Evolutionary conservation across 2,113 vertebrate species (phyloP).

Genomic region (Arvicanthis niloticus): DNA sequence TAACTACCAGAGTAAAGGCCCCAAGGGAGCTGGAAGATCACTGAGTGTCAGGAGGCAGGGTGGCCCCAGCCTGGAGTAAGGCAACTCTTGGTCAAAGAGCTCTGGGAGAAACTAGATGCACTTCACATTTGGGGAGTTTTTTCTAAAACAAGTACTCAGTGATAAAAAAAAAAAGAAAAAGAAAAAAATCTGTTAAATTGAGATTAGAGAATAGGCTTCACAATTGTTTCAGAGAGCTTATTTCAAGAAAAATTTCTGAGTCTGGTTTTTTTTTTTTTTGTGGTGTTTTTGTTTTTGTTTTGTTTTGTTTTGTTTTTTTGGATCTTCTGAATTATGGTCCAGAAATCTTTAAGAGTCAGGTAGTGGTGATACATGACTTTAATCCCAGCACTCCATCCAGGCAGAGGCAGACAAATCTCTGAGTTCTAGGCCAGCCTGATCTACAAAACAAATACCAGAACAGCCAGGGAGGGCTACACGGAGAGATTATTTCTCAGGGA

Average conservation of each 20-base stretch:
- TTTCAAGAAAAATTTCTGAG: neutral
- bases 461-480: neutral
- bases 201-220: conserved; percentile 2
- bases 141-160: too few species aligned
- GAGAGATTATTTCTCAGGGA: neutral
- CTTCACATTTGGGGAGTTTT: neutral
- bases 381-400: neutral
- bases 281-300: too few species aligned
- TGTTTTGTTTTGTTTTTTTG: neutral
- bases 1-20: neutral
- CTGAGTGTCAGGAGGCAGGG: neutral
- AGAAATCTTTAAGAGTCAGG: neutral
- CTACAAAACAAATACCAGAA: neutral
- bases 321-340: neutral
- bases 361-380: neutral
- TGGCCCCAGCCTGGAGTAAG: neutral
- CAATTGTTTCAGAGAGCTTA: neutral
- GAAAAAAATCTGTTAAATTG: neutral
- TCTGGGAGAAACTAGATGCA: neutral
- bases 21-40: neutral
- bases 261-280: neutral
- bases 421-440: neutral
- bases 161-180: too few species aligned
- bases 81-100: neutral
- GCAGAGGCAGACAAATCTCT: neutral